Evolutionary conservation across 2,888 invertebrate species (phyloP), one percentile per base, ranked within the genome.

Genomic region (Synanthedon tipuliformis): DNA sequence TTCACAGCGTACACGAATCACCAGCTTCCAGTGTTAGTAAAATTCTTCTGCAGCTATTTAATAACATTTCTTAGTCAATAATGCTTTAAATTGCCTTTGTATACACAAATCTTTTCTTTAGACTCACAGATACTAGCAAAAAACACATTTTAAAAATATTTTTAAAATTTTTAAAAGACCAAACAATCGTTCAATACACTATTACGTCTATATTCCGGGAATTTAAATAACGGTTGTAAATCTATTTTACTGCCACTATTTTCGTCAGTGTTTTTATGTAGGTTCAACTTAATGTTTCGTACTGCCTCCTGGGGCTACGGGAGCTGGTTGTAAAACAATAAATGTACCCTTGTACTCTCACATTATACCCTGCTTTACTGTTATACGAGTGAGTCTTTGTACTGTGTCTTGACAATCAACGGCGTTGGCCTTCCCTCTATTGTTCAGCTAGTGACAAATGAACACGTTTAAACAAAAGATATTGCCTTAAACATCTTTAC

Each of bases 271-370:
- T 51, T 54, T 52, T 57, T 54, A 57, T 52, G 54, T 70, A 62
- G 66, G 72, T 74, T 74, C 75, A 71, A 70, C 65, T 66, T 62
- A 69, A 75, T 69, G 73, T 78, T 78, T 78, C 73, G 68, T 73
- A 75, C 77, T 78, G 67, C 84, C 85, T 83, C 84, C 86, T 82
- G 81, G 73, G 75, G 81, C 75, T 77, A 71, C 83, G 68, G 83
- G 74, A 83, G 84, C 83, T 63, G 56, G 74, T 66, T 61, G 76
- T 86, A 83, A 85, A 85, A 84, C 81, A 85, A 86, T 85, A 82
- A 84, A 84, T 73, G 57, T 66, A 65, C 69, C 71, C 73, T 75
- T 73, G 70, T 75, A 78, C 81, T 76, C 79, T 81, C 80, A 80
- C 63, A 34, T 34, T 34, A 34, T 34, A 34, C 69, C 71, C 73